Percentiles rank a stretch among this genome's conserved stretches.
Evolutionary conservation across 1,140 invertebrate genomes (phyloP).

Genomic region (Tetranychus cinnabarinus): DNA sequence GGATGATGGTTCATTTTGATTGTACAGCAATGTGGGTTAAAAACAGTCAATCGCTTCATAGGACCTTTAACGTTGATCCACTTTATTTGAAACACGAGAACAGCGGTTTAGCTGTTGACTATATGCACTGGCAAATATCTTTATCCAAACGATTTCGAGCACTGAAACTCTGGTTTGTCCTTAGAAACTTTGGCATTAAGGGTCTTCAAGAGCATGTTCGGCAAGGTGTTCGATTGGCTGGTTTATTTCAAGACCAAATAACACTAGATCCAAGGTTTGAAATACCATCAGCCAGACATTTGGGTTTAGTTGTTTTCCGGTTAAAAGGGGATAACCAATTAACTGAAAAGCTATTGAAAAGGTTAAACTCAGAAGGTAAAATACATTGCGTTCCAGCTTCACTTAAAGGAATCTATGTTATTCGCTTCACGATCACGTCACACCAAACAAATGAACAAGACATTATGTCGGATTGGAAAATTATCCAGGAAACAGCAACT

Average conservation of each 20-base stretch:
- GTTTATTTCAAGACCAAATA: conserved; percentile 46
- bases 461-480: conserved; percentile 61
- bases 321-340: conserved; percentile 59
- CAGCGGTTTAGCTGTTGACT: conserved; percentile 81
- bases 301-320: conserved; percentile 72
- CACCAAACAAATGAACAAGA: conserved; percentile 63
- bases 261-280: conserved; percentile 47
- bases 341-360: conserved; percentile 81
- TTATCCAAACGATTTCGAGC: conserved; percentile 67
- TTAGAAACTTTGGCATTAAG: conserved; percentile 49
- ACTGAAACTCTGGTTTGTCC: conserved; percentile 80
- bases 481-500: conserved; percentile 52
- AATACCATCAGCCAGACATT: conserved; percentile 35
- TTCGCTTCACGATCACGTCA: conserved; percentile 79
- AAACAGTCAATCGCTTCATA: conserved; percentile 62
- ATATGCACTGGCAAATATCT: conserved; percentile 81
- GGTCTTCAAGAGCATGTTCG: conserved; percentile 54
- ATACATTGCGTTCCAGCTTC: conserved; percentile 90
- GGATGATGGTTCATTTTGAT: conserved; percentile 84
- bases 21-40: conserved; percentile 79
- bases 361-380: conserved; percentile 83
- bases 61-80: conserved; percentile 86
- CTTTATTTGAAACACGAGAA: conserved; percentile 93
- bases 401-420: conserved; percentile 49
- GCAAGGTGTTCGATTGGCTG: conserved; percentile 43